Evolutionary conservation across 1,140 invertebrate genomes (phyloP).

Genomic region (Drosophila pseudoananassae): DNA sequence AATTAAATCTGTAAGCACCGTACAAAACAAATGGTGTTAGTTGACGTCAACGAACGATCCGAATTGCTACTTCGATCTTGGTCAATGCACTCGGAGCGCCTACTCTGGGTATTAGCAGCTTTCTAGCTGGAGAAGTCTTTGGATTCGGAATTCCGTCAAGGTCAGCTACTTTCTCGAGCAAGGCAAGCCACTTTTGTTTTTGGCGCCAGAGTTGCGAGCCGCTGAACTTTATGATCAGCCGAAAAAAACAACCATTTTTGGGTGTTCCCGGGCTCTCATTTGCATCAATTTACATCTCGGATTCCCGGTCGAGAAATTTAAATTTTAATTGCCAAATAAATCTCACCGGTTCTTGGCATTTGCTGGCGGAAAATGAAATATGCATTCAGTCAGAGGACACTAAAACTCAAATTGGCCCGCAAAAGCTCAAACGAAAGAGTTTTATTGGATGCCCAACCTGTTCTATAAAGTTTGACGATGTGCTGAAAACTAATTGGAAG

Average conservation of each 20-base stretch:
- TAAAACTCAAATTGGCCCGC: slow-evolving; percentile 55
- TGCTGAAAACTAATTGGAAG: slow-evolving; percentile 58
- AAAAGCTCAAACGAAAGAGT: slow-evolving; percentile 34
- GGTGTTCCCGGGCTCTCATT: slow-evolving; percentile 62
- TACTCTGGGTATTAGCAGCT: slow-evolving; percentile 12
- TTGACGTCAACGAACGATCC: slow-evolving; percentile 50
- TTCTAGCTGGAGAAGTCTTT: slow-evolving; percentile 38
- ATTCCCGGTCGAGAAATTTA: slow-evolving; percentile 43
- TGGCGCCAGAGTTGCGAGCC: slow-evolving; percentile 63
- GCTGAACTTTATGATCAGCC: slow-evolving; percentile 65
- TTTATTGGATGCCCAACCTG: slow-evolving; percentile 51
- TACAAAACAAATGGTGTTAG: slow-evolving; percentile 38
- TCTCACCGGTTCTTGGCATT: slow-evolving; percentile 49
- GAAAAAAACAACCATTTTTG: slow-evolving; percentile 36
- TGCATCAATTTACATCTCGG: slow-evolving; percentile 64
- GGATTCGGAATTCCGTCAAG: slow-evolving; percentile 54
- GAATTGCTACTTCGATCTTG: slow-evolving; percentile 23
- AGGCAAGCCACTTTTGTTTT: slow-evolving; percentile 70
- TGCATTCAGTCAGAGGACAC: slow-evolving; percentile 36
- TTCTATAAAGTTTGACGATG: slow-evolving; percentile 65
- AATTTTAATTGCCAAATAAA: slow-evolving; percentile 59
- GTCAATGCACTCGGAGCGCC: slow-evolving; percentile 60
- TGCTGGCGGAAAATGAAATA: slow-evolving; percentile 40
- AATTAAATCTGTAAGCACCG: slow-evolving; percentile 44
- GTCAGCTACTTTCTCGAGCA: slow-evolving; percentile 73